Conservation (phyloP, 1,140 invertebrate species). For the Trypoxylus dichotomus region DNA sequence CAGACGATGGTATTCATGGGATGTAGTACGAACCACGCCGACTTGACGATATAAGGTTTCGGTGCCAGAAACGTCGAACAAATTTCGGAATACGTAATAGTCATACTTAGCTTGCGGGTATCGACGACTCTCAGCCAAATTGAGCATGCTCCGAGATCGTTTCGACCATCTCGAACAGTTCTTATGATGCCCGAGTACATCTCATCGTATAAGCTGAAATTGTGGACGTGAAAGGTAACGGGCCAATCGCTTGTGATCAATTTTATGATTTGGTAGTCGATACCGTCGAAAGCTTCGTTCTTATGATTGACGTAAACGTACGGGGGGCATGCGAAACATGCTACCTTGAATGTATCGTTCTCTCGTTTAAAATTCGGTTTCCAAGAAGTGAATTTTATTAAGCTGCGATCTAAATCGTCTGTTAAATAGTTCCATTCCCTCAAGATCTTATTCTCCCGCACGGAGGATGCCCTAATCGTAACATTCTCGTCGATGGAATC, state of each 20-base stretch:
- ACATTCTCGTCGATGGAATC: neutral
- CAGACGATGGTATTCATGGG: neutral
- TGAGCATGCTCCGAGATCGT: slow-evolving; percentile 1
- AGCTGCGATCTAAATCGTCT: neutral
- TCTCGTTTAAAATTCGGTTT: neutral
- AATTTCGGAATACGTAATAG: neutral
- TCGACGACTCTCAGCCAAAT: neutral
- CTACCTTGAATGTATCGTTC: neutral
- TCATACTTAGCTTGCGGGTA: neutral
- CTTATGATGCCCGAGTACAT: neutral
- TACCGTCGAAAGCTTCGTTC: neutral
- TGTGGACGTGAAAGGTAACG: neutral
- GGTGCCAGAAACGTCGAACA: slow-evolving; percentile 6
- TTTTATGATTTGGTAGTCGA: slow-evolving; percentile 18
- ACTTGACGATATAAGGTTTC: neutral
- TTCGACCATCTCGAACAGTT: neutral
- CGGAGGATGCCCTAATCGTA: neutral
- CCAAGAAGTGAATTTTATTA: neutral
- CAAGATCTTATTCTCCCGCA: neutral
- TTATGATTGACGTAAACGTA: neutral
- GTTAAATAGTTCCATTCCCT: neutral
- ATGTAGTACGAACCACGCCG: neutral
- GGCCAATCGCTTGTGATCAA: neutral
- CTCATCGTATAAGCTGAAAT: neutral
- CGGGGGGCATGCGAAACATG: neutral